Evolutionary conservation across 2,888 invertebrate species (phyloP), one percentile per base, ranked within the genome.

Genomic region (Oxycera nigricornis): DNA sequence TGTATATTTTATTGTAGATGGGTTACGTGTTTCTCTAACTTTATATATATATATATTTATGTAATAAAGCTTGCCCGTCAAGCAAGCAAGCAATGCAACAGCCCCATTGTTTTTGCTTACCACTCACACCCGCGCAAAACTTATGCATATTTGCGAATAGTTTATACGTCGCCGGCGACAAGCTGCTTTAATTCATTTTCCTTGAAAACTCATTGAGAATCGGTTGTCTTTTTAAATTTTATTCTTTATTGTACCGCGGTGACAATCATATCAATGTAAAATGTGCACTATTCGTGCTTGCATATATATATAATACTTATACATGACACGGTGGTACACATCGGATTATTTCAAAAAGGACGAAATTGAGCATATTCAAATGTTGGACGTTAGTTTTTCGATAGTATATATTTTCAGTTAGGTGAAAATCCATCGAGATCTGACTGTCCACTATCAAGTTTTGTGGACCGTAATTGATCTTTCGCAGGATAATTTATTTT

Each of bases 141-240:
- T 3, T 14, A 46, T 46, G 46, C 46, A 46, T 46, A 2, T 46
- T 17, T 46, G 46, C n/a, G 46, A 17, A 14, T 17, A 46, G 46
- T 46, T 17, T 24, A 9, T 55, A 20, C 24, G 52, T 3, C 24
- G 52, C 52, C 52, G 17, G 2, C 2, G 11, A 20, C 22, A 4
- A 2, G 52, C 30, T 59, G 24, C 59, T 30, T 28, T 59, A 59
- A 59, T 62, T 62, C 39, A 62, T 62, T 62, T 62, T 62, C 62
- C 62, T 62, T 62, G 62, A 62, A 35, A 62, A 35, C 62, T 62
- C 39, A 62, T 62, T 62, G 31, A 62, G 62, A 62, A 55, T 55
- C 35, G 20, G 31, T 62, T 17, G 20, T 31, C 62, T 35, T 62
- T 35, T 62, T 2, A 62, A 62, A 62, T 39, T 59, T 59, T 55